A percentile compares a stretch with the other conserved stretches of the same genome.
Conservation (phyloP, 2,113 vertebrate genomes). For the Origma solitaria region DNA sequence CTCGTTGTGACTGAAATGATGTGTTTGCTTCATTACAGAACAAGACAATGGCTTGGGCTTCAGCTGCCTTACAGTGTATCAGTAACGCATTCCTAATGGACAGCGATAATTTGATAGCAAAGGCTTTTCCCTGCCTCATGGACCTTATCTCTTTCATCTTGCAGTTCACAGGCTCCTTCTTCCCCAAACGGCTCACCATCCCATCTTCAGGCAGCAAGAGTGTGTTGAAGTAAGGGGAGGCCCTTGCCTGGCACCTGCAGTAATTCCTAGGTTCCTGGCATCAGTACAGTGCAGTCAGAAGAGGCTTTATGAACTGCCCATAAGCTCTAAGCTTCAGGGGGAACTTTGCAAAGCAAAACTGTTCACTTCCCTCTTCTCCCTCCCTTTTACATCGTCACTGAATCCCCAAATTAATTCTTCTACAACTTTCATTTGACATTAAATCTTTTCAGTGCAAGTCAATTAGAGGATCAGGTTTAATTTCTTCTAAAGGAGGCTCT, state of each 20-base stretch:
- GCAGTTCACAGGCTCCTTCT: neutral
- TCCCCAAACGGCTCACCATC: neutral
- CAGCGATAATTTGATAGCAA: neutral
- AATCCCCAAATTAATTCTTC: neutral
- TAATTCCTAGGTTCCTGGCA: neutral
- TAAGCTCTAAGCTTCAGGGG: neutral
- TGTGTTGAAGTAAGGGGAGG: neutral
- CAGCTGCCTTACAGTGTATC: neutral
- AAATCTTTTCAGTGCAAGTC: neutral
- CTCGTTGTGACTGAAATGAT: slow-evolving; percentile 24
- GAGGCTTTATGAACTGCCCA: neutral
- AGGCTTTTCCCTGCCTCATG: neutral
- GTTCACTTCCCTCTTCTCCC: neutral
- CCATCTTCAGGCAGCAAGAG: neutral
- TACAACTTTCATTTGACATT: neutral
- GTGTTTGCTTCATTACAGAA: slow-evolving; percentile 9
- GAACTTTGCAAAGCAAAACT: neutral
- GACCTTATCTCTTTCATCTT: neutral
- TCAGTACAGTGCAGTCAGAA: neutral
- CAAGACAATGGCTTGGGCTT: neutral
- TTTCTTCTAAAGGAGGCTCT: neutral
- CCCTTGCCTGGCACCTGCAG: neutral
- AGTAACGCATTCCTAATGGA: neutral
- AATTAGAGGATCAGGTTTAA: neutral
- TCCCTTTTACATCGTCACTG: neutral